Conservation (phyloP, 1,140 invertebrate genomes). For the Dinoponera quadriceps region DNA sequence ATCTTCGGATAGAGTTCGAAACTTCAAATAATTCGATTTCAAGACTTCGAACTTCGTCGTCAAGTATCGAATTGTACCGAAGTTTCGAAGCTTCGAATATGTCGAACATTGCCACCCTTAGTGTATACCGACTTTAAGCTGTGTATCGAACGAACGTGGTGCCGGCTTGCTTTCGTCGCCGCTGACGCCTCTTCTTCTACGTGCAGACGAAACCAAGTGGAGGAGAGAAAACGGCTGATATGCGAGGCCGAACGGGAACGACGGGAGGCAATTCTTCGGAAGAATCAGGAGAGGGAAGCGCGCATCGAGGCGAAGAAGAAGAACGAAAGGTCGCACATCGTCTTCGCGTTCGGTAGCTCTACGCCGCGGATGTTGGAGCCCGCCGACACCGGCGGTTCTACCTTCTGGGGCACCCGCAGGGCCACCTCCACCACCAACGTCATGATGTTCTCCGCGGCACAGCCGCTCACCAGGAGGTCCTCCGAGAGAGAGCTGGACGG, state of each 20-base stretch:
- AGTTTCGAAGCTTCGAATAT: no score
- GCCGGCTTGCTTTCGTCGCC: not conserved
- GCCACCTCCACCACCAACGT: conserved; percentile 95
- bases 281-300: conserved; percentile 94
- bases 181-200: not conserved
- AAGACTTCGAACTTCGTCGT: no score
- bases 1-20: no score
- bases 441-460: conserved; percentile 89
- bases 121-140: no score
- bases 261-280: conserved; percentile 93
- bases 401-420: conserved; percentile 93
- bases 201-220: conserved; percentile 88
- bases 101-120: no score
- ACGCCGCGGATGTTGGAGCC: conserved; percentile 94
- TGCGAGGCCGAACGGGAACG: conserved; percentile 94
- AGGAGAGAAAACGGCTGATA: conserved; percentile 94
- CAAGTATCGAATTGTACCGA: no score
- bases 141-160: no score
- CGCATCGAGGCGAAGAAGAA: conserved; percentile 91
- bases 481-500: conserved; percentile 93
- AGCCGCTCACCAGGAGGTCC: conserved; percentile 92
- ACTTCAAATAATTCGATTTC: no score
- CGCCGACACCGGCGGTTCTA: conserved; percentile 90
- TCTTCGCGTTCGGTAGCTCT: conserved; percentile 95
- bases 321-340: conserved; percentile 88